A percentile compares a stretch with the other conserved stretches of the same genome.
Conservation (phyloP, 2,797 vertebrate genomes). For the Balearica regulorum region DNA sequence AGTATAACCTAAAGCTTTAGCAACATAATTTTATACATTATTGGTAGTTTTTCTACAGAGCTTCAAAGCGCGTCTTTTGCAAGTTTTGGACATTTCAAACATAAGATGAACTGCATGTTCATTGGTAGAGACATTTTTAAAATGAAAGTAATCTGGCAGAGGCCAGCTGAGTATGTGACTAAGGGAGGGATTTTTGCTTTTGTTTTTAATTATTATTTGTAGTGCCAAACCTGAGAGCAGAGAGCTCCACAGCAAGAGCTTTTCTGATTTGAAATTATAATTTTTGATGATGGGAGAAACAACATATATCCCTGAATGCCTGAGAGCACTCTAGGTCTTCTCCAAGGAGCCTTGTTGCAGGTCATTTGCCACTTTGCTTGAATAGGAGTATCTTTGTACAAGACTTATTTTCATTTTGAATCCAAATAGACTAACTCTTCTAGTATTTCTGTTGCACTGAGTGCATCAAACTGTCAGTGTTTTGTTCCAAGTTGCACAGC, state of each 20-base stretch:
- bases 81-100: neutral
- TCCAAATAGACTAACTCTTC: neutral
- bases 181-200: neutral
- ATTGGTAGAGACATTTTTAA: neutral
- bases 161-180: neutral
- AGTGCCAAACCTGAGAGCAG: neutral
- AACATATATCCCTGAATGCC: rapidly evolving
- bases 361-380: neutral
- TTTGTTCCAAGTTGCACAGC: neutral
- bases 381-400: neutral
- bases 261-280: neutral
- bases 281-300: neutral
- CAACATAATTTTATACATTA: neutral
- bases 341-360: neutral
- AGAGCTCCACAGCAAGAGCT: neutral
- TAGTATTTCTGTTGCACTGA: neutral
- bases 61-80: neutral
- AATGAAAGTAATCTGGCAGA: neutral
- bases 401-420: neutral
- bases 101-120: neutral
- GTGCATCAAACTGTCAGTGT: neutral
- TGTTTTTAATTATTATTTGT: neutral
- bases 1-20: neutral
- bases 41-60: neutral
- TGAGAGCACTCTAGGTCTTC: neutral